phyloP scores from a whole-genome alignment of 1,140 invertebrate species.

The Zophobas morio region DNA sequence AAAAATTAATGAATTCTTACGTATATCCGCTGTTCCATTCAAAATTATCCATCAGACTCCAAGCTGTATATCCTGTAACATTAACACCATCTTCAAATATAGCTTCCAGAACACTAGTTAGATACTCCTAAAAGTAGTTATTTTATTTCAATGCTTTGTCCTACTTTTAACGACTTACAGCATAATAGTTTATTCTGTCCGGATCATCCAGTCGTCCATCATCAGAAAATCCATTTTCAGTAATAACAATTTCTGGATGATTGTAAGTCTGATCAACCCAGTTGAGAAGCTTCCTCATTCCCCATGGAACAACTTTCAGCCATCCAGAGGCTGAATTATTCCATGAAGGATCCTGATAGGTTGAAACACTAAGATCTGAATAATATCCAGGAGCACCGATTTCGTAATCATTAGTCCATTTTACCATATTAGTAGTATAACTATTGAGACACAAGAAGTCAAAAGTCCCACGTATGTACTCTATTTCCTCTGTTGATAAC shows the following conservation, averaged over 20 bases:
- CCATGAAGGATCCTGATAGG: constrained; percentile 59
- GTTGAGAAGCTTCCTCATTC: constrained; percentile 76
- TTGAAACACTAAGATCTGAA: constrained; percentile 55
- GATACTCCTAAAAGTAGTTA: constrained; percentile 68
- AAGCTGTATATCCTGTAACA: constrained; percentile 74
- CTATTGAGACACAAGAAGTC: constrained; percentile 65
- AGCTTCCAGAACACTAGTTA: constrained; percentile 76
- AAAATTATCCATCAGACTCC: constrained; percentile 86
- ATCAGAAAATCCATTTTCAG: constrained; percentile 82
- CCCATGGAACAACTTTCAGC: constrained; percentile 74
- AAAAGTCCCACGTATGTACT: too few relatives aligned
- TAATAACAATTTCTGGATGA: constrained; percentile 78
- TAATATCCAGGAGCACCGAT: constrained; percentile 2
- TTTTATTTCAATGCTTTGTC: background rate
- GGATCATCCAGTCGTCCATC: constrained; percentile 68
- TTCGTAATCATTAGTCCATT: constrained; percentile 66
- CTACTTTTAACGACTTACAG: constrained; percentile 61
- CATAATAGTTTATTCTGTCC: constrained; percentile 69
- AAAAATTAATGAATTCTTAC: constrained; percentile 64
- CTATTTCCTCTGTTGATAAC: constrained; percentile 71
- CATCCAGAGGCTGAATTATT: constrained; percentile 51
- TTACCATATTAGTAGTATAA: constrained; percentile 68
- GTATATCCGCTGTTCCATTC: constrained; percentile 80
- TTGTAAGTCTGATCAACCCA: constrained; percentile 80
- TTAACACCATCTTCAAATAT: constrained; percentile 73